Base-by-base conservation (phyloP, 2,113 vertebrate species). In the Onychorhynchus coronatus region DNA sequence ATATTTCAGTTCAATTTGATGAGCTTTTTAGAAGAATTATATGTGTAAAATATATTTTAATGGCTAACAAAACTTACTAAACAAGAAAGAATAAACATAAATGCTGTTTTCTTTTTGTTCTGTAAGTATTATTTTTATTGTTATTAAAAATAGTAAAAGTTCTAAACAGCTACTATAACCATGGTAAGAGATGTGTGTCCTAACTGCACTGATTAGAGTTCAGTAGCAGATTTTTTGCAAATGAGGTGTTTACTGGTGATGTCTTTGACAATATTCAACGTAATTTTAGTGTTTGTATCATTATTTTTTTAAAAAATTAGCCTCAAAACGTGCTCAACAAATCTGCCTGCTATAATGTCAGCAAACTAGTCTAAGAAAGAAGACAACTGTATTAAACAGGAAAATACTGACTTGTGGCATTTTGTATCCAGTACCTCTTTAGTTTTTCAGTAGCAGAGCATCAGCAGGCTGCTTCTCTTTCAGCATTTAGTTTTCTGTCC, bases 161-260 rank as follows among this genome's bases (percentile, higher is more conserved):
- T 42, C 81, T 97, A 95, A 95, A 96, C 91, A 96, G 85, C 66
- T 88, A 5, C 94, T 92, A 12, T 77, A 85, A 18, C 46, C 91
- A 65, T 31, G 35, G 70, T 95, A 85, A 93, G 96, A 94, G 75
- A 89, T 96, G 87, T 39, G 80, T 68, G 61, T 95, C 93, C 39
- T n/a, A n/a, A n/a, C 39, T 96, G 87, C 95, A 96, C 93, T 92
- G 92, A 46, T 91, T 68, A 31, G 65, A 88, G 77, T 85, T 97
- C 93, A 87, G 94, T 92, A 93, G 75, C 95, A 97, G 94, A 93
- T 97, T 97, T 84, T 93, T 91, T 58, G 59, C 77, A 78, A 83
- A 85, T 88, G 53, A 90, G 58, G 35, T 80, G 23, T 88, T 91
- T 67, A 73, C 71, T 83, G 93, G 65, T 59, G 81, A 44, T 93